These are phyloP conservation scores for Aurelia aurita DNA, from an alignment of 30 jellyfish, hydroid and myxozoan genomes.

Conservation along the genomic window DNA sequence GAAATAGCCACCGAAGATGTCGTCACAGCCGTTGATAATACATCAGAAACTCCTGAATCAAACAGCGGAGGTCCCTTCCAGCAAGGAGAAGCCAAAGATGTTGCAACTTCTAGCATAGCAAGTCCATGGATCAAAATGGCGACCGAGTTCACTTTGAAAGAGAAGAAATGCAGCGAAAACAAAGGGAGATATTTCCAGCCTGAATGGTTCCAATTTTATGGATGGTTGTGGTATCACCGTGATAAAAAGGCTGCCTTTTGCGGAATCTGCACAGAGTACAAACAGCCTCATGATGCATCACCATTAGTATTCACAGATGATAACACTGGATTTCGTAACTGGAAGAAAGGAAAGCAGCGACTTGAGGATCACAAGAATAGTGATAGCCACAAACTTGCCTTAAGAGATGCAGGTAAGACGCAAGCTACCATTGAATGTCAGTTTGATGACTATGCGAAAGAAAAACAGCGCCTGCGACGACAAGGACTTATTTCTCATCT, in stretches of 20 bases:
- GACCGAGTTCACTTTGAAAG: slow-evolving; percentile 35
- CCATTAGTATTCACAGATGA: slow-evolving; percentile 35
- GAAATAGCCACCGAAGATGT: slow-evolving; percentile 28
- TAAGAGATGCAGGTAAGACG: slow-evolving; percentile 38
- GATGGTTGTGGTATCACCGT: slow-evolving; percentile 52
- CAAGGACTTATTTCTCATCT: slow-evolving; percentile 41
- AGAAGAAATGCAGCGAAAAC: slow-evolving; percentile 39
- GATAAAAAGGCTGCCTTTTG: slow-evolving; percentile 55
- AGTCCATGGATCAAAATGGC: slow-evolving; percentile 34
- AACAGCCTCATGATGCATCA: slow-evolving; percentile 43
- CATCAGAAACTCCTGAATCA: slow-evolving; percentile 41
- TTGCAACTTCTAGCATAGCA: slow-evolving; percentile 33
- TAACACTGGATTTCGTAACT: slow-evolving; percentile 54
- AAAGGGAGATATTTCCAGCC: slow-evolving; percentile 38
- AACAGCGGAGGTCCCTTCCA: slow-evolving; percentile 43
- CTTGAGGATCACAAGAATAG: slow-evolving; percentile 27
- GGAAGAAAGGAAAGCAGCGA: slow-evolving; percentile 60
- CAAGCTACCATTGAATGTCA: slow-evolving; percentile 36
- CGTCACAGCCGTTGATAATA: slow-evolving; percentile 34
- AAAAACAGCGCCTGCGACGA: slow-evolving; percentile 56
- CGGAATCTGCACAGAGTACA: slow-evolving; percentile 49
- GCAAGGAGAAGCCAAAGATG: slow-evolving; percentile 34
- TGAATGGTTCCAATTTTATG: slow-evolving; percentile 22
- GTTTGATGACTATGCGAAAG: slow-evolving; percentile 40
- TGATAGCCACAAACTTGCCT: no score